Conservation (phyloP, 1,140 invertebrate genomes). For the Papilio polytes region DNA sequence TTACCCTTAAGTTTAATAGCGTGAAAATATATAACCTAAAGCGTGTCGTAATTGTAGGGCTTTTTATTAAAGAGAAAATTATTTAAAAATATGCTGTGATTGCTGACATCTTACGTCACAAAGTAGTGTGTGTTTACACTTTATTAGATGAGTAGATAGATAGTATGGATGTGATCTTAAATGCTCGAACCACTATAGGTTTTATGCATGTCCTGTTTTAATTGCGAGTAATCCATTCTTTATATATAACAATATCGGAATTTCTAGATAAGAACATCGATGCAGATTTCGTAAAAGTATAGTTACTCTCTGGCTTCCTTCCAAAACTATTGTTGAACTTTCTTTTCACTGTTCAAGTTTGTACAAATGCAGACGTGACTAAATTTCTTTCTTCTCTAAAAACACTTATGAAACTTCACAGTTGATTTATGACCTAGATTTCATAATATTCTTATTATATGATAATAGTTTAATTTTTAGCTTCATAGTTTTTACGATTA, state of each 20-base stretch:
- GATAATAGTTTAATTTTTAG: background rate
- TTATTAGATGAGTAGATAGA: too few relatives aligned
- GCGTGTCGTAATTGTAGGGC: too few relatives aligned
- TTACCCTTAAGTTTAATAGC: too few relatives aligned
- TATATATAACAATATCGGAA: background rate
- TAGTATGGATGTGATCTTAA: background rate
- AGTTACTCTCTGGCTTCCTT: background rate
- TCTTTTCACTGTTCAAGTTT: slow-evolving; percentile 20
- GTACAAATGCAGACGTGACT: slow-evolving; percentile 12
- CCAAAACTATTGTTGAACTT: slow-evolving; percentile 17
- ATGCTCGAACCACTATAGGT: background rate
- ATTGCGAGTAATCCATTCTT: background rate
- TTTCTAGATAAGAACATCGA: background rate
- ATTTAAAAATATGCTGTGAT: too few relatives aligned
- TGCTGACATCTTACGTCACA: too few relatives aligned
- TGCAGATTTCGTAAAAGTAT: background rate
- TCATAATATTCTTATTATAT: background rate
- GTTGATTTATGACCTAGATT: background rate
- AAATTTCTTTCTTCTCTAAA: slow-evolving; percentile 8
- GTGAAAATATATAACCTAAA: too few relatives aligned
- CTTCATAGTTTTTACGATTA: background rate
- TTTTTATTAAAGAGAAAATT: too few relatives aligned
- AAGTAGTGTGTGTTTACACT: too few relatives aligned
- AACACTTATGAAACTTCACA: background rate
- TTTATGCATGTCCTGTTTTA: background rate